Percentiles rank a stretch among this genome's conserved stretches.
Evolutionary conservation across 2,888 invertebrate species (phyloP).

Genomic region (Hirtodrosophila trivittata): DNA sequence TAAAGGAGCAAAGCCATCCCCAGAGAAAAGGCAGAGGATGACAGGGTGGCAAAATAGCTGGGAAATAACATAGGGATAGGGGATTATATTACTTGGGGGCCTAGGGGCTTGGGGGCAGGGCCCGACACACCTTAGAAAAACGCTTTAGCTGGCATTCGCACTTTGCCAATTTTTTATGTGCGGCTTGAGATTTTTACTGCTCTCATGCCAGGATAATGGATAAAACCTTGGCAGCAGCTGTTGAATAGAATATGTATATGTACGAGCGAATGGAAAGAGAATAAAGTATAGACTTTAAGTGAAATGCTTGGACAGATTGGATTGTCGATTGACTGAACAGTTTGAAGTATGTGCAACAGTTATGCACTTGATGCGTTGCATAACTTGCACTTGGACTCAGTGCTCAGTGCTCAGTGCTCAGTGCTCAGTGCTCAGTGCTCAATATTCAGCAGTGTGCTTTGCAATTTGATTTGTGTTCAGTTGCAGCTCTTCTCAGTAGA

Average conservation of each 20-base stretch:
- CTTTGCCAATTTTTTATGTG: conserved; percentile 40
- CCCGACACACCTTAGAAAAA: conserved; percentile 39
- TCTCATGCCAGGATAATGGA: conserved; percentile 41
- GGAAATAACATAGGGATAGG: neutral
- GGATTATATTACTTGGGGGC: neutral
- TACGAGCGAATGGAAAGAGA: too few species aligned
- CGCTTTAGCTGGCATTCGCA: conserved; percentile 24
- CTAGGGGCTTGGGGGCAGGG: conserved; percentile 1
- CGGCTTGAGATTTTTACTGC: conserved; percentile 55
- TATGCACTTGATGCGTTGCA: conserved; percentile 33
- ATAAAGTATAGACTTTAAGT: neutral
- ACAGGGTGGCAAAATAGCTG: neutral
- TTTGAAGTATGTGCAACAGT: conserved; percentile 35
- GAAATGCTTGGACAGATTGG: neutral
- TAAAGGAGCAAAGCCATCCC: conserved; percentile 52
- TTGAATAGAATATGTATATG: conserved; percentile 18
- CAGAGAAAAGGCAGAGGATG: conserved; percentile 10
- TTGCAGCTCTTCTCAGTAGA: conserved; percentile 1
- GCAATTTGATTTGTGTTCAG: conserved; percentile 31
- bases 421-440: neutral
- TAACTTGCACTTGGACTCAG: conserved; percentile 33
- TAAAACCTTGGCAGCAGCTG: conserved; percentile 44
- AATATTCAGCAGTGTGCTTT: too few species aligned
- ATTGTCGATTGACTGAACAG: neutral
- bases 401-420: conserved; percentile 1